A percentile compares a stretch with the other conserved stretches of the same genome.
These are phyloP conservation scores for Oreochromis tanganicae DNA, from an alignment of 2,113 vertebrate species.

Conservation along the genomic window DNA sequence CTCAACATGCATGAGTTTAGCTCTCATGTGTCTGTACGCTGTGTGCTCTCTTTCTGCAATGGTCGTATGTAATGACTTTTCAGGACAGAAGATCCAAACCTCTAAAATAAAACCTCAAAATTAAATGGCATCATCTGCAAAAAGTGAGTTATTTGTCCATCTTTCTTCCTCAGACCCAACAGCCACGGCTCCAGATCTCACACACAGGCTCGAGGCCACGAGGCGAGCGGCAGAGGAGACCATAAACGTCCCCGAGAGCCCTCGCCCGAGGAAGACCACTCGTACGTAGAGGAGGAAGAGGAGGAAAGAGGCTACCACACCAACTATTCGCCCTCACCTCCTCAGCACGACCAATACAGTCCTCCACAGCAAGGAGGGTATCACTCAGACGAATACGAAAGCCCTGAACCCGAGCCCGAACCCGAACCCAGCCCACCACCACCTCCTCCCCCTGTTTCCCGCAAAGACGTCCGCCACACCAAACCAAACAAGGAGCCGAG, in stretches of 20 bases:
- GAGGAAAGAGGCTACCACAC: conserved; percentile 74
- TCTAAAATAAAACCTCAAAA: not conserved
- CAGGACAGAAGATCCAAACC: not conserved
- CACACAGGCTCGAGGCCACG: conserved; percentile 30
- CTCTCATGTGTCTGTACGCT: not conserved
- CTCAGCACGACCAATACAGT: conserved; percentile 72
- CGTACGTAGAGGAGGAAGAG: conserved; percentile 63
- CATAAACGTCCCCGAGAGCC: conserved; percentile 73
- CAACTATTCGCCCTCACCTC: conserved; percentile 76
- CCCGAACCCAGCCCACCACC: conserved; percentile 37
- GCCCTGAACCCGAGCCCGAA: conserved; percentile 81
- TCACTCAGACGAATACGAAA: conserved; percentile 71
- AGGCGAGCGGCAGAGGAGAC: not conserved
- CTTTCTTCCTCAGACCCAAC: conserved; percentile 43
- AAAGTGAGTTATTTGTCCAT: not conserved
- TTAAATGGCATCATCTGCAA: not conserved
- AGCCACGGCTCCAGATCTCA: conserved; percentile 36
- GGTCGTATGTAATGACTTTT: not conserved
- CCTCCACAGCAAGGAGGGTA: conserved; percentile 61
- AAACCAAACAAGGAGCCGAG: conserved; percentile 59
- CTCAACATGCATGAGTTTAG: not conserved
- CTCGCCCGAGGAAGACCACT: conserved; percentile 62
- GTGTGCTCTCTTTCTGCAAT: not conserved
- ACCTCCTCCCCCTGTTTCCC: conserved; percentile 35
- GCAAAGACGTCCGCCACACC: conserved; percentile 51